Evolutionary conservation across 2,113 vertebrate genomes (phyloP).

Genomic region (Piaya cayana): DNA sequence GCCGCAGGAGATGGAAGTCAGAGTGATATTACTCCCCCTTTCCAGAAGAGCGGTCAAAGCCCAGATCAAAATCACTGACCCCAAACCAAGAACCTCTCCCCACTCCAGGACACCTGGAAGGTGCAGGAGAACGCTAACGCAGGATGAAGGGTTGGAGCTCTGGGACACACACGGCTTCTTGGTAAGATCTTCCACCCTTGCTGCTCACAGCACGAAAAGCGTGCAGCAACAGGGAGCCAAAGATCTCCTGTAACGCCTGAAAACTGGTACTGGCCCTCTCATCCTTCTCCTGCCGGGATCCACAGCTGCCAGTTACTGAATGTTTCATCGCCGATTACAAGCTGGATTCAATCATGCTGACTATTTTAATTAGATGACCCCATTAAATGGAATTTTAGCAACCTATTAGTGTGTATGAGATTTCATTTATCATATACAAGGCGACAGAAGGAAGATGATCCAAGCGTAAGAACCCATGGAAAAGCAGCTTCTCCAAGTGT

Average conservation of each 20-base stretch:
- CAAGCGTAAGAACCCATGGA: background rate
- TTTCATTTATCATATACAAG: background rate
- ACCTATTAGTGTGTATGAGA: background rate
- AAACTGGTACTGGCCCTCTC: background rate
- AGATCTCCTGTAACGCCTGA: background rate
- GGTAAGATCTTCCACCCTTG: background rate
- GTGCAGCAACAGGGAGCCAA: background rate
- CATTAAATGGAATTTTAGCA: background rate
- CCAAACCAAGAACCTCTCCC: background rate
- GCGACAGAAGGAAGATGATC: slow-evolving; percentile 21
- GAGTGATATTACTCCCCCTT: background rate
- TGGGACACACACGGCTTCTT: background rate
- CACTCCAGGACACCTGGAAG: background rate
- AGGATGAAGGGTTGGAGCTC: background rate
- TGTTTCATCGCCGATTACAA: fast-evolving
- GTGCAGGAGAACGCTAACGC: background rate
- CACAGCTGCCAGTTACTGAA: fast-evolving
- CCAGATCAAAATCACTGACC: background rate
- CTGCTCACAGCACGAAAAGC: background rate
- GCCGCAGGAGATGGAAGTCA: background rate
- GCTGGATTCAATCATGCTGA: background rate
- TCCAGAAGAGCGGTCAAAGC: background rate
- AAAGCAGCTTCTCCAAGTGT: background rate
- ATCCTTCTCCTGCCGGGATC: background rate
- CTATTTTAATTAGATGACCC: slow-evolving; percentile 31